Conservation (phyloP, 2,797 vertebrate species). For the Eptatretus atami region DNA sequence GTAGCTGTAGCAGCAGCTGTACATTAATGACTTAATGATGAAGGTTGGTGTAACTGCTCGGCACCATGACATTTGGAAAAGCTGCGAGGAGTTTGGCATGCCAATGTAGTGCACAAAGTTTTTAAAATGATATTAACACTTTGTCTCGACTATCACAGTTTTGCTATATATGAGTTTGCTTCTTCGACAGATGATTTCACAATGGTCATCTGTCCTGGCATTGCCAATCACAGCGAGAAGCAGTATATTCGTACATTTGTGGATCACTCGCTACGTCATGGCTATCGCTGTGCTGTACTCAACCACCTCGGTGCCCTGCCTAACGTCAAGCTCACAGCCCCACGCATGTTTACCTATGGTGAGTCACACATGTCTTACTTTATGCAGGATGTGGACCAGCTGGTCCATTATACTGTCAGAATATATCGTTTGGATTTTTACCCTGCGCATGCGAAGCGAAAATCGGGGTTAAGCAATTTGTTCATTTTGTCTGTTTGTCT, state of each 20-base stretch:
- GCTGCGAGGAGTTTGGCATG: too few species aligned
- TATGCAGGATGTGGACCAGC: neutral
- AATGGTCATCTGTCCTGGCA: constrained; percentile 94
- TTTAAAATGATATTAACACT: neutral
- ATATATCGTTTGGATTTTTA: neutral
- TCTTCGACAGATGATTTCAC: constrained; percentile 42
- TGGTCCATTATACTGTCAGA: neutral
- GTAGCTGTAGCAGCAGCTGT: too few species aligned
- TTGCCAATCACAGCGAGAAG: constrained; percentile 95
- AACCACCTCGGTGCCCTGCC: constrained; percentile 82
- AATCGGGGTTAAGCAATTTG: too few species aligned
- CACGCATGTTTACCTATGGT: constrained; percentile 97
- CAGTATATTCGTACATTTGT: constrained; percentile 95
- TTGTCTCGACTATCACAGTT: neutral
- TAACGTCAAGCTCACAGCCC: constrained; percentile 77
- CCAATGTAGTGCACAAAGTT: too few species aligned
- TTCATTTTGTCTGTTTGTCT: too few species aligned
- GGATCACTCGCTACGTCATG: constrained; percentile 63
- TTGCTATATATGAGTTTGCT: neutral
- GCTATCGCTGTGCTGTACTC: constrained; percentile 72
- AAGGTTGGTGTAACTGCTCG: too few species aligned
- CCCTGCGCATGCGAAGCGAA: too few species aligned
- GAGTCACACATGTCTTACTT: constrained; percentile 10
- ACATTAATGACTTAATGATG: too few species aligned
- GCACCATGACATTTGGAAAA: too few species aligned